Evolutionary conservation across 2,888 invertebrate species (phyloP).

Genomic region (Polyommatus icarus): DNA sequence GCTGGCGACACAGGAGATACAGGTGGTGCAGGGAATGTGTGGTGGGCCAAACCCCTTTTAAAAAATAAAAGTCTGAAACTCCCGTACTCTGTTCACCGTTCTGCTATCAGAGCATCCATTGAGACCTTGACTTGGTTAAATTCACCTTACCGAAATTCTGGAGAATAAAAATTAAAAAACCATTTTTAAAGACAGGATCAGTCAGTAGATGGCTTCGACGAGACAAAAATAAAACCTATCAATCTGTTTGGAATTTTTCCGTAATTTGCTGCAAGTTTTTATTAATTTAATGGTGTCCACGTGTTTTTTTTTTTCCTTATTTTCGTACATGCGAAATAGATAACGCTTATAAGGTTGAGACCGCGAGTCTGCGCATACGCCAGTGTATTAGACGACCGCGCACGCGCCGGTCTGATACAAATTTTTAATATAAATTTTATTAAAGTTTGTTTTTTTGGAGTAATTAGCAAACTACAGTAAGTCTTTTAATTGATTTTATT

Average conservation of each 20-base stretch:
- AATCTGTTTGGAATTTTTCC: background rate
- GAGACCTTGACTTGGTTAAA: no score
- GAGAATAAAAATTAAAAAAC: no score
- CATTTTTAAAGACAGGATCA: no score
- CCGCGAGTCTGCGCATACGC: background rate
- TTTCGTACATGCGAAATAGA: slow-evolving; percentile 5
- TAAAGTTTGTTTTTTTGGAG: background rate
- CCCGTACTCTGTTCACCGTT: no score
- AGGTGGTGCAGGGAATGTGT: no score
- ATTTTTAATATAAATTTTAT: background rate
- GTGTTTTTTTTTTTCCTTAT: background rate
- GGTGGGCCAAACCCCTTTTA: no score
- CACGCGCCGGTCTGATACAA: background rate
- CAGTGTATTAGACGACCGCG: background rate
- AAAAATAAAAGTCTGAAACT: no score
- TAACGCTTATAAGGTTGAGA: background rate
- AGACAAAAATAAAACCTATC: background rate
- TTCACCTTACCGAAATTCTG: no score
- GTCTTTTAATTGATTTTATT: background rate
- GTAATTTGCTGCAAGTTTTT: background rate
- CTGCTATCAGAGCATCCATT: no score
- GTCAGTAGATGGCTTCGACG: background rate
- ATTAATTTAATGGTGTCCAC: background rate
- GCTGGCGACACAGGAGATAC: no score
- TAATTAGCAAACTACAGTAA: background rate